Evolutionary conservation across 1,140 invertebrate species (phyloP).

Genomic region (Aethina tumida): DNA sequence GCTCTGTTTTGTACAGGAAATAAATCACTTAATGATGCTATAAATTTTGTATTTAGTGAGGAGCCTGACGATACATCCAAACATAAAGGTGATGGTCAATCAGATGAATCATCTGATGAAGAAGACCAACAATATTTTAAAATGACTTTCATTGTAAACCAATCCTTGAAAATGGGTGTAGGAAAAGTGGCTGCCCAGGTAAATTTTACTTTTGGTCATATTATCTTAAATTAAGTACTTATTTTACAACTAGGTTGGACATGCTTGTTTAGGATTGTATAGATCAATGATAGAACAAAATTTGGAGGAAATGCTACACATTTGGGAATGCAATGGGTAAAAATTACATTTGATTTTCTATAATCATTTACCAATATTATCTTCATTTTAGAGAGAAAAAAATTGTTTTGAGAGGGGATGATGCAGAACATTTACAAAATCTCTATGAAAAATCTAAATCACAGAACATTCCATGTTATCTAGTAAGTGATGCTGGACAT

Average conservation of each 20-base stretch:
- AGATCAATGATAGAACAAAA: slow-evolving; percentile 35
- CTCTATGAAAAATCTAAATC: slow-evolving; percentile 41
- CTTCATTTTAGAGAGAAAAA: slow-evolving; percentile 45
- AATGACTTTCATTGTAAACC: slow-evolving; percentile 59
- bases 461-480: slow-evolving; percentile 41
- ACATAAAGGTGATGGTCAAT: slow-evolving; percentile 18
- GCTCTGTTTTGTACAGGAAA: slow-evolving; percentile 47
- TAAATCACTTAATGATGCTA: slow-evolving; percentile 42
- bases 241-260: slow-evolving; percentile 42
- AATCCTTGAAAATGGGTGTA: slow-evolving; percentile 47
- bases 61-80: slow-evolving; percentile 29
- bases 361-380: slow-evolving; percentile 1
- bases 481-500: slow-evolving; percentile 51
- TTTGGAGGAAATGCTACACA: slow-evolving; percentile 38
- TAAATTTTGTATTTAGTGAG: slow-evolving; percentile 46
- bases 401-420: slow-evolving; percentile 49
- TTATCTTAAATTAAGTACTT: too few species aligned
- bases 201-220: slow-evolving; percentile 6
- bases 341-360: slow-evolving; percentile 1
- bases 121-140: slow-evolving; percentile 40
- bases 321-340: slow-evolving; percentile 45
- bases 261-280: slow-evolving; percentile 50
- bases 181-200: slow-evolving; percentile 54
- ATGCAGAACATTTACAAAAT: slow-evolving; percentile 42
- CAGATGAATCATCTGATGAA: slow-evolving; percentile 26